Evolutionary conservation across 2,113 vertebrate species (phyloP).

Genomic region (Mandrillus leucophaeus): DNA sequence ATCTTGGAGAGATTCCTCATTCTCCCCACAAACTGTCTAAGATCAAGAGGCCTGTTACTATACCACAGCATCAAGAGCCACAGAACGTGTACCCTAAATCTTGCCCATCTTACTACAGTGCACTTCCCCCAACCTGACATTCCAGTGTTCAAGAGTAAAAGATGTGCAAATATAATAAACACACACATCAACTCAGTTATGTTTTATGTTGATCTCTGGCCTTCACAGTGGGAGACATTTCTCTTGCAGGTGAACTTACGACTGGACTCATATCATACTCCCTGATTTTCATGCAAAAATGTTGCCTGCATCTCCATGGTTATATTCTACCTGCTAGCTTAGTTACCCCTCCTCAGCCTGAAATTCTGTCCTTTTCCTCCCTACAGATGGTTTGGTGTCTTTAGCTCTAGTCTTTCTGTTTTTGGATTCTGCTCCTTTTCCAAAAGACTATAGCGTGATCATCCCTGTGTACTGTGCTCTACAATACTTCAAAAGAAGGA

Average conservation of each 20-base stretch:
- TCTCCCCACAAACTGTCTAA: background rate
- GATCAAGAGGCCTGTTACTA: background rate
- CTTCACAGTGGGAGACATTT: background rate
- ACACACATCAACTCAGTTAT: background rate
- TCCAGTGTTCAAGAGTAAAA: background rate
- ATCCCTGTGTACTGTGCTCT: background rate
- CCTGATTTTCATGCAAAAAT: background rate
- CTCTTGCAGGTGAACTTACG: background rate
- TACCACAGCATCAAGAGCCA: background rate
- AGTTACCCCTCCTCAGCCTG: background rate
- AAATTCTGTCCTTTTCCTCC: background rate
- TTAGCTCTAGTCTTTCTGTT: background rate
- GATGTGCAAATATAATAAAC: background rate
- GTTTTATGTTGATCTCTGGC: background rate
- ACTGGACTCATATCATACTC: background rate
- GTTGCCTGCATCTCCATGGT: rapidly evolving
- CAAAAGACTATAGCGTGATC: background rate
- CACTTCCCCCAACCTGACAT: background rate
- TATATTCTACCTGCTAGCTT: background rate
- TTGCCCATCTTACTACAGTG: background rate
- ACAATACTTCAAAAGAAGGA: background rate
- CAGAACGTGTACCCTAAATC: rapidly evolving
- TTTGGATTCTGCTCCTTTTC: background rate
- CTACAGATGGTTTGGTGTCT: background rate
- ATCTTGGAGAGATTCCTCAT: background rate